Conservation (phyloP, 2,113 vertebrate genomes). For the Butorides virescens region DNA sequence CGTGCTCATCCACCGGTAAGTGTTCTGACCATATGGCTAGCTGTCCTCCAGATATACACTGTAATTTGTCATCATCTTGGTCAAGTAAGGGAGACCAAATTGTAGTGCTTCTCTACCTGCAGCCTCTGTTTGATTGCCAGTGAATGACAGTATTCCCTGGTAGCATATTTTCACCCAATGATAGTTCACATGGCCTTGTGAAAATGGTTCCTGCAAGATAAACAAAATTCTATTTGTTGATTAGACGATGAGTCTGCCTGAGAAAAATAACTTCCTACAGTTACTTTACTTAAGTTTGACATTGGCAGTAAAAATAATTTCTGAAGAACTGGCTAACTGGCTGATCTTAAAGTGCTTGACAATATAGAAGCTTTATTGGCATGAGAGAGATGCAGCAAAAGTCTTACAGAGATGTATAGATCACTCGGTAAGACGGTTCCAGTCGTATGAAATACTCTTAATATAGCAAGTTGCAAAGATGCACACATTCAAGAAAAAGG, state of each 20-base stretch:
- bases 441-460: background rate
- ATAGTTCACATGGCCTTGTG: background rate
- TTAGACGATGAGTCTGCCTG: background rate
- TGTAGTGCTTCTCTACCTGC: background rate
- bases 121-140: background rate
- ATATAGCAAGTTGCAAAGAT: background rate
- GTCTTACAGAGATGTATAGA: background rate
- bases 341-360: background rate
- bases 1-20: rapidly evolving
- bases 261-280: background rate
- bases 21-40: background rate
- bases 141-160: background rate
- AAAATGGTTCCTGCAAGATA: background rate
- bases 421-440: background rate
- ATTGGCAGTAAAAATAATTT: background rate
- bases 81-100: background rate
- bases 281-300: background rate
- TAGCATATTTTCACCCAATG: background rate
- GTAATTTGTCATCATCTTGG: background rate
- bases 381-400: background rate
- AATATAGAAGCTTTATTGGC: background rate
- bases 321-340: background rate
- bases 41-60: background rate
- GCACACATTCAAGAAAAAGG: background rate
- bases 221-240: background rate